These are phyloP conservation scores for Dynastes hyllus DNA, from an alignment of 2,888 invertebrate genomes.

Conservation along the genomic window DNA sequence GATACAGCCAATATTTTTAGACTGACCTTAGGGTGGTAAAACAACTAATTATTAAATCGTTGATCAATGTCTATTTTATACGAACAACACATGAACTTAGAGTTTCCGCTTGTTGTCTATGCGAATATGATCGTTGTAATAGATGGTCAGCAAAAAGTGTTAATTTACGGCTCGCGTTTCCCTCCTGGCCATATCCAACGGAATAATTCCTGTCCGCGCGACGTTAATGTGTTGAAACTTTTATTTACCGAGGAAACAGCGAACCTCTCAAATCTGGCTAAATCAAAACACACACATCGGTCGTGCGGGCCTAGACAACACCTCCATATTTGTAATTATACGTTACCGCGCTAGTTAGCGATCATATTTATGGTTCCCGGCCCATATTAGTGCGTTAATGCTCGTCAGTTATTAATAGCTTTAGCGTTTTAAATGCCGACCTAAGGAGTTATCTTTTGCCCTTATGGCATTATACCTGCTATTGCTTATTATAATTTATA, in stretches of 20 bases:
- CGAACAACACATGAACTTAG: slow-evolving; percentile 13
- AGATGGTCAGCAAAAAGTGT: slow-evolving; percentile 41
- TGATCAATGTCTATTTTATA: slow-evolving; percentile 4
- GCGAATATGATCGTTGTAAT: slow-evolving; percentile 42
- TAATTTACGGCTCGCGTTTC: slow-evolving; percentile 38
- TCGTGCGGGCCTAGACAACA: slow-evolving; percentile 63
- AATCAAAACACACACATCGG: slow-evolving; percentile 58
- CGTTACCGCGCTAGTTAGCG: slow-evolving; percentile 63
- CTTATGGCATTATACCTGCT: slow-evolving; percentile 48
- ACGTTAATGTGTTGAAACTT: slow-evolving; percentile 50
- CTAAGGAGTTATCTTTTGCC: slow-evolving; percentile 49
- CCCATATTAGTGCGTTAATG: slow-evolving; percentile 66
- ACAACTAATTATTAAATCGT: slow-evolving; percentile 16
- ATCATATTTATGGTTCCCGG: slow-evolving; percentile 64
- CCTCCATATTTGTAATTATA: slow-evolving; percentile 64
- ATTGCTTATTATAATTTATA: slow-evolving; percentile 48
- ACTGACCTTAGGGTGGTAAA: background rate
- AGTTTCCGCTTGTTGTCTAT: slow-evolving; percentile 43
- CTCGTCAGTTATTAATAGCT: slow-evolving; percentile 64
- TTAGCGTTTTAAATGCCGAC: slow-evolving; percentile 54
- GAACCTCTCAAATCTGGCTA: slow-evolving; percentile 40
- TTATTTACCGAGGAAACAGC: slow-evolving; percentile 42
- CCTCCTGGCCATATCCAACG: slow-evolving; percentile 42
- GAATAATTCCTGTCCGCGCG: slow-evolving; percentile 31
- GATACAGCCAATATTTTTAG: background rate